Percentiles rank a stretch among this genome's conserved stretches.
phyloP scores from a whole-genome alignment of 23 tunicate species.

The Ascidia mentula region DNA sequence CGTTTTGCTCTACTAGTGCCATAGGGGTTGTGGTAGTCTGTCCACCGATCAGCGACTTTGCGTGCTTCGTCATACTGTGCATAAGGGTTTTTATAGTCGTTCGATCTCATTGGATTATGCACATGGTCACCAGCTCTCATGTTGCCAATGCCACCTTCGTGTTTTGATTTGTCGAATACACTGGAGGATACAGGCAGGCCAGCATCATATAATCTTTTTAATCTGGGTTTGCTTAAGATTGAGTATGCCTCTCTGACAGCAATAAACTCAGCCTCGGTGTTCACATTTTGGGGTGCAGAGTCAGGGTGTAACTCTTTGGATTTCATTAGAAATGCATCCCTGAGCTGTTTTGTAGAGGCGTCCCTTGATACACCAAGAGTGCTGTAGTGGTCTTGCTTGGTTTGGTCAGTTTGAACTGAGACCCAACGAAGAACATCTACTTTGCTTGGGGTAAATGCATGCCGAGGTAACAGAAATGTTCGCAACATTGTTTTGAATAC shows the following conservation, averaged over 20 bases:
- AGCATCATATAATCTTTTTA: constrained; percentile 24
- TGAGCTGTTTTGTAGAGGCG: constrained; percentile 30
- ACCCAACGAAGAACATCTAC: no score
- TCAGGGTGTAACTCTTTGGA: constrained; percentile 57
- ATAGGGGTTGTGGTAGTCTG: constrained; percentile 34
- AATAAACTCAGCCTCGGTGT: constrained; percentile 42
- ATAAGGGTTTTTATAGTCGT: constrained; percentile 45
- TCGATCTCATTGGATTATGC: constrained; percentile 24
- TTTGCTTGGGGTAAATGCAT: no score
- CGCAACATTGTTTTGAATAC: no score
- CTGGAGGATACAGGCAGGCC: background rate
- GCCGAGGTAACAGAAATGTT: no score
- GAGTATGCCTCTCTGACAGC: constrained; percentile 40
- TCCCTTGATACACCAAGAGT: constrained; percentile 18
- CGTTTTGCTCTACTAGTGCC: constrained; percentile 34
- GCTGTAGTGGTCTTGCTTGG: background rate
- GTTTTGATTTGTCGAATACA: background rate
- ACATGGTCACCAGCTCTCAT: background rate
- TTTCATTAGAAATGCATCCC: constrained; percentile 25
- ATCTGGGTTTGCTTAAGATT: constrained; percentile 20
- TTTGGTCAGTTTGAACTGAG: background rate
- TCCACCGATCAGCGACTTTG: constrained; percentile 38
- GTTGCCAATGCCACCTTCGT: background rate
- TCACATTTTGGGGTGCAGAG: constrained; percentile 8
- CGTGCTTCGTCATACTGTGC: constrained; percentile 16